Evolutionary conservation across 2,113 vertebrate genomes (phyloP), one percentile per base, ranked within the genome.

Genomic region (Cephalopholis sonnerati): DNA sequence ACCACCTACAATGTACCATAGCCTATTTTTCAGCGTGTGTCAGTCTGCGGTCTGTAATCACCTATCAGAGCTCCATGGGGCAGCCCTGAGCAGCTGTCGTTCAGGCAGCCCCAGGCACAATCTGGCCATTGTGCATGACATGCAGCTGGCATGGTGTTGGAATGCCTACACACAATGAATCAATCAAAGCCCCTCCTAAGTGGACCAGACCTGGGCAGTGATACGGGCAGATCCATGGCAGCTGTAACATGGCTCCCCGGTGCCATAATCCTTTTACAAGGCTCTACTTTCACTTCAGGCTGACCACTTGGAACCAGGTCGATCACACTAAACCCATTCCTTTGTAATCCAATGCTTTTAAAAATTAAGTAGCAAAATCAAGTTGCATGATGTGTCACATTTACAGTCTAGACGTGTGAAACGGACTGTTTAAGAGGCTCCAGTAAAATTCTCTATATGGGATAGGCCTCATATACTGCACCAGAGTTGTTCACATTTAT

Each of bases 61-160:
- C 72, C 58, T 69, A 74, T 81, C 57, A 46, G 69, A 50, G 73
- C 57, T 77, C 51, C 22, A 32, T 69, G 72, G 67, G 66, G 72
- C 76, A 88, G 87, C 81, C 68, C 59, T 27, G 48, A 76, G 75
- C 94, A 95, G 93, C 95, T 95, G 95, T 94, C 77, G 15, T 72
- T 75, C 54, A 79, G 87, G 61, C 80, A 46, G 87, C 64, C 67
- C 7, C 65, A 80, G 50, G 74, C 86, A 95, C 95, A 95, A 85
- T 93, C 91, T 88, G 12, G 65, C 89, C 89, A 95, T 95, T 95
- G 94, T 95, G 85, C 74, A 4, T 69, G 77, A 73, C 68, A 63
- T 76, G 82, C 94, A 95, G 93, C 94, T 95, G 94, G 90, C 83
- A 88, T 24, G 44, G 61, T 61, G 48, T 20, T 65, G 84, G 91